These are phyloP conservation scores for Pygocentrus nattereri DNA, from an alignment of 2,797 vertebrate species.

Conservation along the genomic window DNA sequence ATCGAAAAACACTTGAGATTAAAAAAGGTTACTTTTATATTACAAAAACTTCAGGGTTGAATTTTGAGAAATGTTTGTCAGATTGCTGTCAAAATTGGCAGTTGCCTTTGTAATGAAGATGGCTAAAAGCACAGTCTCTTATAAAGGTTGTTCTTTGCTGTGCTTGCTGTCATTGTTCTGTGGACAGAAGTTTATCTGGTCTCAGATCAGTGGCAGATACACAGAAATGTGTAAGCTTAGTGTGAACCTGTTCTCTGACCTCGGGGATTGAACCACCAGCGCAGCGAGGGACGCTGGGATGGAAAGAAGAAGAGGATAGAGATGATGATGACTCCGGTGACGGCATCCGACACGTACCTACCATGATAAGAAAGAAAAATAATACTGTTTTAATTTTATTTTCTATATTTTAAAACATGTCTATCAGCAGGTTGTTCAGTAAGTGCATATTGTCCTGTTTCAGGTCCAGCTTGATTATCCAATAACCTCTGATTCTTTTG, in stretches of 20 bases:
- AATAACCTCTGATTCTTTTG: neutral
- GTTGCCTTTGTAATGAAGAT: too few relatives aligned
- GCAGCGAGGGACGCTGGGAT: conserved; percentile 90
- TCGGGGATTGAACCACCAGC: conserved; percentile 93
- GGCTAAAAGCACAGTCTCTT: too few relatives aligned
- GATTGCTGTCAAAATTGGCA: too few relatives aligned
- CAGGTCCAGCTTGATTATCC: neutral
- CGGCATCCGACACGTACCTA: conserved; percentile 94
- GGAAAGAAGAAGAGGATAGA: conserved; percentile 96
- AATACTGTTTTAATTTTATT: neutral
- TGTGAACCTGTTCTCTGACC: conserved; percentile 76
- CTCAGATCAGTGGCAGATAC: neutral
- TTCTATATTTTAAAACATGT: neutral
- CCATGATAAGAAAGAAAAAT: conserved; percentile 28
- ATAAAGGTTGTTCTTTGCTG: too few relatives aligned
- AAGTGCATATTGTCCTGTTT: neutral
- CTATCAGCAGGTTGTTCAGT: neutral
- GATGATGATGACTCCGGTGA: conserved; percentile 91
- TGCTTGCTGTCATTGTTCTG: too few relatives aligned
- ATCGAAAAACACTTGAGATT: too few relatives aligned
- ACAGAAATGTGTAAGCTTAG: neutral
- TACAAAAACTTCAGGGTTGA: too few relatives aligned
- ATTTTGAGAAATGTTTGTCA: too few relatives aligned
- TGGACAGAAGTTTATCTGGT: neutral
- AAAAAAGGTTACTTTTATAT: too few relatives aligned